Evolutionary conservation across 2,797 vertebrate species (phyloP), one percentile per base, ranked within the genome.

Genomic region (Esox lucius): DNA sequence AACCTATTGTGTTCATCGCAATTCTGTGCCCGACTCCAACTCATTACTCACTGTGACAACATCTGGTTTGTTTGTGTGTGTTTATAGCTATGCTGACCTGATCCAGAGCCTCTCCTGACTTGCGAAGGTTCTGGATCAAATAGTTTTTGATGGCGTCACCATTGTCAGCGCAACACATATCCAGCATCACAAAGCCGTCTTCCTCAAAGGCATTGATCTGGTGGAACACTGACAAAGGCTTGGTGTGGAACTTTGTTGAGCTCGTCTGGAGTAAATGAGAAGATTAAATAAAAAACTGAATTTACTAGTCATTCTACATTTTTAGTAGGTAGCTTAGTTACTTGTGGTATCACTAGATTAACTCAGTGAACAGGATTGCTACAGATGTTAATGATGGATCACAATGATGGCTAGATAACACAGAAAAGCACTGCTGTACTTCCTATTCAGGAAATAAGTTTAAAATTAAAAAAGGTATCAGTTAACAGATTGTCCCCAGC

Each of bases 191-290:
- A 75, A 96, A 96, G 71, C 92, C 95, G 0, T 89, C 80, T 68
- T 98, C 95, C 88, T 99, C 98, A 70, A 95, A 98, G 80, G 97
- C 95, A 46, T 97, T 99, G 90, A 98, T 98, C 85, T 98, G 97
- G 86, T 99, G 97, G 90, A 97, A 98, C 79, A 72, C 89, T 33
- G 91, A 79, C 70, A 98, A 86, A 61, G 96, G 91, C 76, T 92
- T 92, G 81, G 92, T 90, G 83, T 92, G 88, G 88, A 96, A 97
- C 70, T 86, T 94, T 53, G 94, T 91, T 0, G 93, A 86, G 84
- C 93, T 93, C 56, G 91, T 91, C 97, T 99, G 75, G 11, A 5
- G 66, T 0, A 13, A 6, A 70, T 46, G 8, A 46, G 42, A 46
- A 46, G 5, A 46, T 46, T 46, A 42, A 70, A 49, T 6, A 65